These are phyloP conservation scores for Hemichromis elongatus DNA, from an alignment of 2,113 vertebrate species.

Conservation along the genomic window DNA sequence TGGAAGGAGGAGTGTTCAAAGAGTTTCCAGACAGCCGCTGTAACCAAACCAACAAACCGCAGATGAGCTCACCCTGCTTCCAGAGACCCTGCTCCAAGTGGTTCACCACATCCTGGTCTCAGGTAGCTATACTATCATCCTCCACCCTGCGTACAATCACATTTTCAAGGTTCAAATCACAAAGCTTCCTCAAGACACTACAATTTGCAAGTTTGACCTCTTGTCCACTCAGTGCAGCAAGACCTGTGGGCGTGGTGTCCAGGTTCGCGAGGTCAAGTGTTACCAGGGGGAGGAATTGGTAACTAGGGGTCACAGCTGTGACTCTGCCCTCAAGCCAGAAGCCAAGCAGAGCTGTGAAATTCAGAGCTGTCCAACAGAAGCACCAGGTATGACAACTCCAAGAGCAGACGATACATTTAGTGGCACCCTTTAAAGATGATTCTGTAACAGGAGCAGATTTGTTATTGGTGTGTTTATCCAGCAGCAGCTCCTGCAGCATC, in stretches of 20 bases:
- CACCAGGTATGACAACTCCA: slow-evolving; percentile 55
- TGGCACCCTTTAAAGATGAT: neutral
- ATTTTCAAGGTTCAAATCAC: neutral
- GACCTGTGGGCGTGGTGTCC: slow-evolving; percentile 78
- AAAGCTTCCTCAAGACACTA: neutral
- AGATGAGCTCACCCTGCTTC: slow-evolving; percentile 72
- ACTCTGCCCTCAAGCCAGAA: slow-evolving; percentile 72
- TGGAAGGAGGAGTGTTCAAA: slow-evolving; percentile 75
- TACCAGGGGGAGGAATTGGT: slow-evolving; percentile 77
- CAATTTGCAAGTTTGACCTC: neutral
- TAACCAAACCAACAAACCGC: slow-evolving; percentile 58
- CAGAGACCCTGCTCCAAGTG: slow-evolving; percentile 80
- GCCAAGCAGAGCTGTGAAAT: slow-evolving; percentile 74
- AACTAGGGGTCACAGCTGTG: slow-evolving; percentile 74
- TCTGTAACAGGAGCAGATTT: too few species aligned
- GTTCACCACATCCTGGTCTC: slow-evolving; percentile 86
- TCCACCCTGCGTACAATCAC: fast-evolving
- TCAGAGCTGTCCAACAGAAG: slow-evolving; percentile 72
- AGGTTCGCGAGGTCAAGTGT: slow-evolving; percentile 81
- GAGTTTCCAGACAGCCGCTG: slow-evolving; percentile 74
- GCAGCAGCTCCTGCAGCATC: slow-evolving; percentile 14
- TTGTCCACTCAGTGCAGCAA: slow-evolving; percentile 80
- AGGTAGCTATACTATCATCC: slow-evolving; percentile 65
- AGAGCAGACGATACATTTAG: fast-evolving
- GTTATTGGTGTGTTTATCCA: neutral